Evolutionary conservation across 1,140 invertebrate species (phyloP), one percentile per base, ranked within the genome.

Genomic region (Trinorchestia longiramus): DNA sequence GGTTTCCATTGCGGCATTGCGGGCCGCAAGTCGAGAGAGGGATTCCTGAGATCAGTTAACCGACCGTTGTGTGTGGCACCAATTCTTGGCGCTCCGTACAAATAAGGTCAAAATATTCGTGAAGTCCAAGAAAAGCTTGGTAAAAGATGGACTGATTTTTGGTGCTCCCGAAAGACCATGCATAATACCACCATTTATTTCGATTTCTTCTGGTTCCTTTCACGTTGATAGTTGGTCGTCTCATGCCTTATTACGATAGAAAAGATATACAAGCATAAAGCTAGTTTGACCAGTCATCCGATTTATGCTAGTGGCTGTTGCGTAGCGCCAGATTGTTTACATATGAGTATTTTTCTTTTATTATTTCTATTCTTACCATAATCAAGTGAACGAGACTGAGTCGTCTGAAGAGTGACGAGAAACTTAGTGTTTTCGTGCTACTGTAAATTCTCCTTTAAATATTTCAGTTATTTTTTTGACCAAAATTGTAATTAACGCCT

Each of bases 151-250:
- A 28, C 11, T 90, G 88, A 94, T 47, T 94, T 43, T 45, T 45
- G 92, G 8, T 43, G 44, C 92, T 94, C 40, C 44, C 92, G 92
- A 44, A 94, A 94, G 92, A 94, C 44, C 92, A 94, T 94, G 92
- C 92, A 94, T 94, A 94, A 94, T 94, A 94, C 92, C 92, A 43
- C 92, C 44, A 94, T 94, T 94, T 94, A 94, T 94, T 94, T 94
- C 44, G 92, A 94, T 94, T 94, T 94, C 92, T 94, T 94, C 92
- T 94, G 92, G 43, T 94, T 94, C 92, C 92, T 94, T 94, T 45
- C 92, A 45, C 92, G 92, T 36, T 94, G 92, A 94, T 94, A 43
- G 92, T 94, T 47, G 92, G 92, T 94, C 92, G 43, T 94, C 92
- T 94, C 44, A 94, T 47, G 44, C 43, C 92, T 94, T 94, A 94